A percentile compares a stretch with the other conserved stretches of the same genome.
phyloP scores from a whole-genome alignment of 2,888 invertebrate genomes.

The Copidosoma aretas region DNA sequence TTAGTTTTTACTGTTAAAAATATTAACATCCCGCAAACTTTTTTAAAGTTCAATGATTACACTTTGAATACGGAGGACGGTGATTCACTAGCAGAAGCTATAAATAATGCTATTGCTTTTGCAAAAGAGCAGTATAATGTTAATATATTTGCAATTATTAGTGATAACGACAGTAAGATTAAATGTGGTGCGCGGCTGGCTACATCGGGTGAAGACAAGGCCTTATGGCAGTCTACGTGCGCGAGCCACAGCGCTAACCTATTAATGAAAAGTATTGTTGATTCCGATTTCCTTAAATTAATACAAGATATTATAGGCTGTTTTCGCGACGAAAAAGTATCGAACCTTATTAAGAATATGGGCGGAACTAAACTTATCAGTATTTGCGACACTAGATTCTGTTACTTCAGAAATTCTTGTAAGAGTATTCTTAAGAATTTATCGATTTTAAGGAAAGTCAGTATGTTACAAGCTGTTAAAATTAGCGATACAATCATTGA shows the following conservation, averaged over 20 bases:
- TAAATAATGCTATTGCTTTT: not conserved
- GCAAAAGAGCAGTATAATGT: not conserved
- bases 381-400: constrained; percentile 1
- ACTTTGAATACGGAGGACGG: constrained; percentile 5
- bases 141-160: constrained; percentile 1
- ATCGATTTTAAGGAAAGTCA: no score
- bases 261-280: not conserved
- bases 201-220: not conserved
- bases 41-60: not conserved
- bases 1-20: constrained; percentile 7
- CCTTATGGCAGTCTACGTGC: not conserved
- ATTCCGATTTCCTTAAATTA: not conserved
- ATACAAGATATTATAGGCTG: not conserved
- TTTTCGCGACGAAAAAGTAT: not conserved
- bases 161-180: constrained; percentile 5
- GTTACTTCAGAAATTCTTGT: not conserved
- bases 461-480: no score
- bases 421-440: not conserved
- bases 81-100: not conserved
- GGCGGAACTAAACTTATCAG: not conserved
- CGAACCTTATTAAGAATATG: not conserved
- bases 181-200: not conserved
- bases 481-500: no score
- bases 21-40: not conserved
- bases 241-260: constrained; percentile 2